Conservation (phyloP, 1,140 invertebrate genomes). For the Gonatopus flavifemur region DNA sequence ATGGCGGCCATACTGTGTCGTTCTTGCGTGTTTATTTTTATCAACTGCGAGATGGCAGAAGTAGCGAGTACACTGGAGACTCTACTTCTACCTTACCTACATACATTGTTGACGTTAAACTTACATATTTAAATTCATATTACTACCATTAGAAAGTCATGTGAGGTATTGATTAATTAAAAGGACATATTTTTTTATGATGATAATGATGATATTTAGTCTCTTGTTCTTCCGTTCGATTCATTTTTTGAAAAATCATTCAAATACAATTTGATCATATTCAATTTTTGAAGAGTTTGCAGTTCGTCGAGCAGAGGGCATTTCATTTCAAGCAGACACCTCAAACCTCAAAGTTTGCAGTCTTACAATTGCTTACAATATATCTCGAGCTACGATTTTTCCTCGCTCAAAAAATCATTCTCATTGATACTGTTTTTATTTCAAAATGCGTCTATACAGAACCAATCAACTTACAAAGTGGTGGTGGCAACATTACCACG, state of each 20-base stretch:
- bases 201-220: no score
- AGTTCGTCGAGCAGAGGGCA: background rate
- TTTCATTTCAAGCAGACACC: background rate
- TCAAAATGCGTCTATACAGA: background rate
- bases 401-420: no score
- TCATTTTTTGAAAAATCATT: background rate
- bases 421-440: no score
- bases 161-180: no score
- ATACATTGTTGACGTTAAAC: background rate
- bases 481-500: no score
- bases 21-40: conserved; percentile 1
- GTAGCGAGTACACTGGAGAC: background rate
- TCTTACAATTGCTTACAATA: accelerated
- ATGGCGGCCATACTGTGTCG: conserved; percentile 36
- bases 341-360: accelerated
- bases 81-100: conserved; percentile 1
- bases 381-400: no score
- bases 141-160: background rate
- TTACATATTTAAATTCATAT: background rate
- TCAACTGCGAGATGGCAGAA: conserved; percentile 21
- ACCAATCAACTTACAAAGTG: no score
- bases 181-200: no score
- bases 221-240: no score
- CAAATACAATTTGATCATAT: background rate
- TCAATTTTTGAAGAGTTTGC: background rate